Percentiles rank a stretch among this genome's conserved stretches.
Conservation (phyloP, 1,140 invertebrate genomes). For the Drosophila sturtevanti region DNA sequence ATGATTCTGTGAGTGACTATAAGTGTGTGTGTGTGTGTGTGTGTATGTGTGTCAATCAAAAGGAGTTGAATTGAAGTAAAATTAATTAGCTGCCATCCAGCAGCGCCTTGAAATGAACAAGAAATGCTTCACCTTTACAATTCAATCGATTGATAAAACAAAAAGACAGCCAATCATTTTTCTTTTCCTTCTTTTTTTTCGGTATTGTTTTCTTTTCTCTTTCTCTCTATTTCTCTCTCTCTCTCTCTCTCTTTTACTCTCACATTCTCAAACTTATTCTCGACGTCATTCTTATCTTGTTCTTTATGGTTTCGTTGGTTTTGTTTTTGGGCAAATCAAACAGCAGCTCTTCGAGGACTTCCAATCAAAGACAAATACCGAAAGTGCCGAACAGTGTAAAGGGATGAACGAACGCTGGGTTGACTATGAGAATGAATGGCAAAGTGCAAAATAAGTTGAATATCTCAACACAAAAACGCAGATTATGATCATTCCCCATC, state of each 20-base stretch:
- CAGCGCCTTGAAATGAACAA: conserved; percentile 24
- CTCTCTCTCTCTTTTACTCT: no score
- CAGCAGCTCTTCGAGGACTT: conserved; percentile 19
- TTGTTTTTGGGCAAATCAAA: conserved; percentile 42
- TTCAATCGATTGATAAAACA: conserved; percentile 47
- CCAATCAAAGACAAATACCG: conserved; percentile 55
- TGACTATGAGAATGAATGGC: conserved; percentile 16
- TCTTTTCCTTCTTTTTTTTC: not conserved
- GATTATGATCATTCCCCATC: conserved; percentile 2
- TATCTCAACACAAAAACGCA: conserved; percentile 39
- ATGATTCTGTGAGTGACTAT: not conserved
- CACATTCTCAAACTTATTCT: no score
- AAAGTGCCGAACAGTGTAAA: not conserved
- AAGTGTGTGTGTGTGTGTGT: not conserved
- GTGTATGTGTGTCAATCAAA: conserved; percentile 54
- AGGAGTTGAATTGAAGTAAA: conserved; percentile 66
- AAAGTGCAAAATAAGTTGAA: conserved; percentile 40
- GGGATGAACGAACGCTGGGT: not conserved
- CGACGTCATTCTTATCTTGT: not conserved
- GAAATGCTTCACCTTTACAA: conserved; percentile 24
- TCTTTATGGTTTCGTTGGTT: conserved; percentile 25
- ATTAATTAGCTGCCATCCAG: conserved; percentile 48
- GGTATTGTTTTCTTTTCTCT: no score
- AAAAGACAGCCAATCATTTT: conserved; percentile 40
- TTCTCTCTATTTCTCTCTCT: no score